Evolutionary conservation across 2,888 invertebrate genomes (phyloP).

Genomic region (Callosobruchus maculatus): DNA sequence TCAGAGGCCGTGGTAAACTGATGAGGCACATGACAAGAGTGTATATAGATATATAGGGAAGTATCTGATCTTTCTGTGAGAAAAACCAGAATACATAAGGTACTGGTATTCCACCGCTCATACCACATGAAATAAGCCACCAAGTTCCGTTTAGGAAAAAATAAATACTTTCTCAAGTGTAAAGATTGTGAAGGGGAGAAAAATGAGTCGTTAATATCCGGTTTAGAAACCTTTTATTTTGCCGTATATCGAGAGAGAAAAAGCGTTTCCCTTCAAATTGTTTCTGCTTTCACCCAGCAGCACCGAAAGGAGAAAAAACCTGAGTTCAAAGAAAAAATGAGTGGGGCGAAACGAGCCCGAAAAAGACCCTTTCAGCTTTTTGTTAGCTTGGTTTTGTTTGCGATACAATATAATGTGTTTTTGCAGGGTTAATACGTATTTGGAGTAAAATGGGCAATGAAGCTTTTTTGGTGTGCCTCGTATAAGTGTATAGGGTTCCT

Average conservation of each 20-base stretch:
- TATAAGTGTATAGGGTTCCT: too few species aligned
- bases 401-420: neutral
- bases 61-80: too few species aligned
- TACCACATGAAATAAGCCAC: neutral
- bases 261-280: neutral
- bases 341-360: neutral
- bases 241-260: neutral
- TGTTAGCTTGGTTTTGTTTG: neutral
- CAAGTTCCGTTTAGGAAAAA: neutral
- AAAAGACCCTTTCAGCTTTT: neutral
- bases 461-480: neutral
- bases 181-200: neutral
- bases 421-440: neutral
- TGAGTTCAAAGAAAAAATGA: neutral
- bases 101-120: too few species aligned
- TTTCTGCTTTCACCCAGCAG: neutral
- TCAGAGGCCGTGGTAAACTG: too few species aligned
- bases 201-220: neutral
- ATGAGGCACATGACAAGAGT: too few species aligned
- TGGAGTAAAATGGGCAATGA: neutral
- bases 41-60: too few species aligned
- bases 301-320: neutral
- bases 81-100: too few species aligned
- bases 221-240: neutral
- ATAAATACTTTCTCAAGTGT: neutral